Evolutionary conservation across 2,113 vertebrate genomes (phyloP), one percentile per base, ranked within the genome.

Genomic region (Equus quagga): DNA sequence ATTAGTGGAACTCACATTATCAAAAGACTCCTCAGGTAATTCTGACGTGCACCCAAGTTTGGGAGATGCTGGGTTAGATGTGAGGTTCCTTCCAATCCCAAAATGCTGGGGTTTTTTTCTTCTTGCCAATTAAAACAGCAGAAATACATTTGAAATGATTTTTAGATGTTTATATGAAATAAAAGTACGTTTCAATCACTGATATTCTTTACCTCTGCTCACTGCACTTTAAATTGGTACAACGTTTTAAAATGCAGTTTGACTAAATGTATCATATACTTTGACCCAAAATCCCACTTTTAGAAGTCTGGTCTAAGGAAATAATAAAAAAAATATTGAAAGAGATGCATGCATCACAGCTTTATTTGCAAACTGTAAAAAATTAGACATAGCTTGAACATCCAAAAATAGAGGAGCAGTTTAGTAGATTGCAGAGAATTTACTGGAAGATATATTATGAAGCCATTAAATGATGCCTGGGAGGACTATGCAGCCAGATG

Each of bases 281-380:
- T 82, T 96, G 85, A 91, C 73, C 86, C 78, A 83, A 94, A 97
- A 93, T 84, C 26, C 28, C 10, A 70, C 26, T 84, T 91, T 89
- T 73, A 89, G 44, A 96, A 94, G 91, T 79, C 21, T 58, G 28
- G 60, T 76, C 21, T 69, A 69, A 89, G 67, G 60, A 96, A 91
- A 78, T 78, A 31, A 64, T 80, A 31, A 70, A n/a, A 49, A 78
- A 73, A 41, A 82, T 46, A 46, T 17, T 65, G 36, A 64, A 92
- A 90, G 88, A 83, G 14, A 78, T 46, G n/a, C 31, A 46, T 67
- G 11, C 12, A 75, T 41, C 70, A 86, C 89, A 75, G 6, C 24
- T 91, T 78, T 73, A 83, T 88, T 85, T 91, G n/a, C 21, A 83
- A 89, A 64, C 65, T 88, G 2, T 67, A 76, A 90, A 75, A 94